Percentiles rank a stretch among this genome's conserved stretches.
Conservation (phyloP, 2,113 vertebrate species). For the Carassius auratus region DNA sequence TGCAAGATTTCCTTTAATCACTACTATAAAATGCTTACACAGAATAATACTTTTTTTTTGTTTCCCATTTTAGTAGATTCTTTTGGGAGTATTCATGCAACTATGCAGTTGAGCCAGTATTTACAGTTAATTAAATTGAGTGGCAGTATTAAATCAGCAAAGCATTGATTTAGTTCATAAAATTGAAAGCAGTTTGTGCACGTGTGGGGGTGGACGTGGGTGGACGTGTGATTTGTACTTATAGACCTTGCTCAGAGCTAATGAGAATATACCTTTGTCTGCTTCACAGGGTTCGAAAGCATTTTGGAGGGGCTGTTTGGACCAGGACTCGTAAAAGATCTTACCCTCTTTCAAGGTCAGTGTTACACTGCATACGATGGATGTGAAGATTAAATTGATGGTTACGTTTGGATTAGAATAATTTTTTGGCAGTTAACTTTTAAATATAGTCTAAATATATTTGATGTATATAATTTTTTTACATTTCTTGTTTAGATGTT, state of each 20-base stretch:
- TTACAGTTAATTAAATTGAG: constrained; percentile 77
- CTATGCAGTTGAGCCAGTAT: constrained; percentile 55
- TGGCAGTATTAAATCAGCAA: constrained; percentile 68
- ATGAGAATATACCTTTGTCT: constrained; percentile 57
- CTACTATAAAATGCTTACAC: neutral
- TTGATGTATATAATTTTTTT: neutral
- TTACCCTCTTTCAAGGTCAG: constrained; percentile 95
- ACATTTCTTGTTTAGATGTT: neutral
- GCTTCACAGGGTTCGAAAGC: constrained; percentile 92
- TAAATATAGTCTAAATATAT: neutral
- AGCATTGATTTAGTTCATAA: constrained; percentile 63
- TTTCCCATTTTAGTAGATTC: neutral
- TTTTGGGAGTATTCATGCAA: neutral
- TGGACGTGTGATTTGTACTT: constrained; percentile 34
- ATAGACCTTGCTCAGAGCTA: constrained; percentile 3
- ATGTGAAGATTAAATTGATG: neutral
- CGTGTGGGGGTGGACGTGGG: constrained; percentile 23
- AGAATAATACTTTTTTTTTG: neutral
- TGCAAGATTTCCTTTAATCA: neutral
- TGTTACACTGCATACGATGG: neutral
- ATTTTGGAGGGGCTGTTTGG: constrained; percentile 99
- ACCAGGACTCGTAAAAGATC: constrained; percentile 93
- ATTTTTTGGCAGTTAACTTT: neutral
- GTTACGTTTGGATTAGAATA: neutral
- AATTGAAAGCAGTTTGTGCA: constrained; percentile 41